Base-by-base conservation (phyloP, 1,140 invertebrate species). In the Stegodyphus mimosarum region DNA sequence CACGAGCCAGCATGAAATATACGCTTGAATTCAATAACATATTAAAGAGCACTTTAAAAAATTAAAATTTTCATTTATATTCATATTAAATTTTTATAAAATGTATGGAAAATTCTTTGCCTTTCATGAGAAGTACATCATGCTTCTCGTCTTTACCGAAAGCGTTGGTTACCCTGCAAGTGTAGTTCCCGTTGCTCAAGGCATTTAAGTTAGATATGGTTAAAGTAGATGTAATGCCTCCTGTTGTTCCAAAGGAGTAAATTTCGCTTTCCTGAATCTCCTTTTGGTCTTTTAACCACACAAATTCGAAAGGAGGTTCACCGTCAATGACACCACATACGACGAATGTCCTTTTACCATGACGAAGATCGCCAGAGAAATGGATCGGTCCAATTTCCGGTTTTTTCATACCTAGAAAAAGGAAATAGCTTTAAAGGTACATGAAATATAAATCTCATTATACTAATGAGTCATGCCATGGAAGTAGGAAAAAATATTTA, bases 301-400 rank as follows among this genome's bases (percentile, higher is more conserved):
- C 72, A 83, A 48, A 67, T 33, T 18, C 63, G 48, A 88, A 87
- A 13, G 88, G 88, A 50, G 80, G 79, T 76, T 88, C 87, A 18
- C 88, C 88, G 49, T 79, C 76, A 53, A 80, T 80, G 6, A 88
- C 79, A 17, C 77, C 48, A 55, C 88, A 88, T 53, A 93, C 92
- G 53, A 95, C 90, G 88, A 92, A 91, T 53, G 91, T 91, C 86
- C 92, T 91, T 83, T 92, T 94, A 63, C 95, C 95, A 88, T 93
- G 93, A 69, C 93, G 92, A 75, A 95, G 93, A 49, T 93, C 93
- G 10, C 64, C 11, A 11, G 87, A 71, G 76, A 88, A 87, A 11
- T 74, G 55, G 18, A 88, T 80, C 55, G 84, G 71, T 53, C 48
- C 69, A 18, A 88, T 84, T n/a, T 49, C 33, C 51, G 87, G 87